Conservation (phyloP, 2,888 invertebrate genomes). For the Mesorhabditis spiculigera region DNA sequence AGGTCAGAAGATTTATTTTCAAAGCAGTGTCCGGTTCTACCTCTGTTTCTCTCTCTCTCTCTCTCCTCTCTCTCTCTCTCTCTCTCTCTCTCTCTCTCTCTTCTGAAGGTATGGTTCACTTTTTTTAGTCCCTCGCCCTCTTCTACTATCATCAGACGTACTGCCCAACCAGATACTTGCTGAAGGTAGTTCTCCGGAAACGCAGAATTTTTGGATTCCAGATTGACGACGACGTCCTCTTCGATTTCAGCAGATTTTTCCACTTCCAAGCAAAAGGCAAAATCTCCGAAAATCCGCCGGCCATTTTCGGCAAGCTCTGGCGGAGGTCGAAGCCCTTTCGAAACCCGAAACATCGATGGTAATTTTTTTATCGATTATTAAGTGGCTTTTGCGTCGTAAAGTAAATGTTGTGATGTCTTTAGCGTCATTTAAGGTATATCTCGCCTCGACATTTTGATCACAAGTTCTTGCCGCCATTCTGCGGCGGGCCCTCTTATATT, state of each 20-base stretch:
- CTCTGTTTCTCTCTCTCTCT: no score
- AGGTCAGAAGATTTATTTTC: no score
- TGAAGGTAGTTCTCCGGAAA: neutral
- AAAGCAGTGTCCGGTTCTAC: no score
- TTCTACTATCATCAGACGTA: neutral
- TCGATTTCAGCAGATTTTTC: neutral
- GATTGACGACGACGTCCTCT: constrained; percentile 4
- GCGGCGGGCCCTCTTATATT: neutral
- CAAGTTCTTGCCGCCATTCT: neutral
- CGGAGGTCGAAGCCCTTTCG: neutral
- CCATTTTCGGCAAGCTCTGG: neutral
- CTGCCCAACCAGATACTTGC: neutral
- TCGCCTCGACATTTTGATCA: neutral
- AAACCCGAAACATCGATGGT: constrained; percentile 1
- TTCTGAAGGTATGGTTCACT: no score
- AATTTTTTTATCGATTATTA: neutral
- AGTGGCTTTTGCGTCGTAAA: neutral
- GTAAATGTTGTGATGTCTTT: neutral
- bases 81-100: no score
- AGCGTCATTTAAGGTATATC: neutral
- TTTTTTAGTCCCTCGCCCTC: neutral
- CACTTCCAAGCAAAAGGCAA: neutral
- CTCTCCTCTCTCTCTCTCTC: no score
- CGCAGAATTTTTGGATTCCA: neutral
- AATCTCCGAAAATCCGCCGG: neutral